These are phyloP conservation scores for Chanos chanos DNA, from an alignment of 2,797 vertebrate genomes.

Conservation along the genomic window DNA sequence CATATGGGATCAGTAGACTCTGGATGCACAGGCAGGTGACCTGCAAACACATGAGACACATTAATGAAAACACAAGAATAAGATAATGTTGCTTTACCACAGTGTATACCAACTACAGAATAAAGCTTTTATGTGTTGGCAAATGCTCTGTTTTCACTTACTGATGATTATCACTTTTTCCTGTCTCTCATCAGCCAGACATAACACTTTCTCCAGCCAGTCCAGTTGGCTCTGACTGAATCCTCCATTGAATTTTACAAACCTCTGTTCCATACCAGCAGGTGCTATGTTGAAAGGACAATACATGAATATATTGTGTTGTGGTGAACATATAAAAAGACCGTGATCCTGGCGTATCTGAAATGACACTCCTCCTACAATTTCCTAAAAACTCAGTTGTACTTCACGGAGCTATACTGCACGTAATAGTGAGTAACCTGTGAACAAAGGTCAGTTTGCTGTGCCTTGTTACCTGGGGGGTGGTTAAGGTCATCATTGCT, in stretches of 20 bases:
- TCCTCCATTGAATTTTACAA: conserved; percentile 88
- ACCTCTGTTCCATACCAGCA: conserved; percentile 64
- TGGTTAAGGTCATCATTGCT: conserved; percentile 79
- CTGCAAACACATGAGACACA: conserved; percentile 60
- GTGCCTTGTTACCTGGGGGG: conserved; percentile 83
- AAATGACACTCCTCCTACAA: too few species aligned
- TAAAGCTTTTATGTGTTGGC: neutral
- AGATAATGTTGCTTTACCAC: neutral
- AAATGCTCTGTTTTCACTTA: conserved; percentile 63
- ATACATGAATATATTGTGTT: neutral
- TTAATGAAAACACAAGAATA: neutral
- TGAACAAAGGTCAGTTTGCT: too few species aligned
- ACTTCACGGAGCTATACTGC: too few species aligned
- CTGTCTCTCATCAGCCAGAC: conserved; percentile 73
- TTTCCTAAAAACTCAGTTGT: too few species aligned
- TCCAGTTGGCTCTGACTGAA: conserved; percentile 84
- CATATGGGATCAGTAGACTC: conserved; percentile 67
- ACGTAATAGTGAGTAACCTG: too few species aligned
- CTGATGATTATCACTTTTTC: conserved; percentile 83
- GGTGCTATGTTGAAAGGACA: conserved; percentile 28
- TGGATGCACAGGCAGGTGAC: conserved; percentile 87
- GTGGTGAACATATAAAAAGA: too few species aligned
- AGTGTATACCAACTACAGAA: neutral
- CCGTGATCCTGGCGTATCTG: too few species aligned
- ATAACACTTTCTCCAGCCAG: conserved; percentile 83